These are phyloP conservation scores for Aeoliscus strigatus DNA, from an alignment of 2,797 vertebrate species.

Conservation along the genomic window DNA sequence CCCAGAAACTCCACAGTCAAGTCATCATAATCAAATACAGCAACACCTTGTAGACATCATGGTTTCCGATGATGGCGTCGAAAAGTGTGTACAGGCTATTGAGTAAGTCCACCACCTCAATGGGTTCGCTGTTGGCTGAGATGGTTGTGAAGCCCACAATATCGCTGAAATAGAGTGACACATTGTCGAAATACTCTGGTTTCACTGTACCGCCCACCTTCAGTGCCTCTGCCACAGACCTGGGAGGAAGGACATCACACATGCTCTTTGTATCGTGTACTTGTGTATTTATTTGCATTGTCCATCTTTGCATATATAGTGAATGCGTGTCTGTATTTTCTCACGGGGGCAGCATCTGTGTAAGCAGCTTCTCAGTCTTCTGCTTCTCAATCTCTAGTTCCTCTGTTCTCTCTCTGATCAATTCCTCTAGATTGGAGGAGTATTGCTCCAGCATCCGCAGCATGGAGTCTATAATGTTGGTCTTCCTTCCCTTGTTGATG, in stretches of 20 bases:
- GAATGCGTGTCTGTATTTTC: constrained; percentile 34
- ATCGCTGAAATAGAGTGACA: constrained; percentile 79
- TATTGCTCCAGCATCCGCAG: constrained; percentile 90
- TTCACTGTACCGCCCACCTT: constrained; percentile 68
- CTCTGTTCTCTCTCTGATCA: constrained; percentile 85
- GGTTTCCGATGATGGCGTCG: constrained; percentile 76
- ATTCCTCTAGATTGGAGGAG: constrained; percentile 88
- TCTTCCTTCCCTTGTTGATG: constrained; percentile 90
- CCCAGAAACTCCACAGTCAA: neutral
- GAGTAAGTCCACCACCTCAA: constrained; percentile 79
- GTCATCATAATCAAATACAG: no score
- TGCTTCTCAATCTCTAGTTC: constrained; percentile 91
- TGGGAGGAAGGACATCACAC: no score
- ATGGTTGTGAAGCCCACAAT: constrained; percentile 81
- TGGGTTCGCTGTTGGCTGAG: constrained; percentile 78
- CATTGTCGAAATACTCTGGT: constrained; percentile 74
- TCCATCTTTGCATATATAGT: no score
- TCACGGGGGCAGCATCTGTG: constrained; percentile 88
- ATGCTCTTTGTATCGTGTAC: no score
- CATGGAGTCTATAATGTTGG: constrained; percentile 93
- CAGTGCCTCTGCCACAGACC: constrained; percentile 74
- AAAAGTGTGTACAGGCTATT: constrained; percentile 80
- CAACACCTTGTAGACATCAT: constrained; percentile 78
- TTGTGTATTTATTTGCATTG: neutral
- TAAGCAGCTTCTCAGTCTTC: constrained; percentile 89